These are phyloP conservation scores for Phyllotreta striolata DNA, from an alignment of 2,888 invertebrate species.

Conservation along the genomic window DNA sequence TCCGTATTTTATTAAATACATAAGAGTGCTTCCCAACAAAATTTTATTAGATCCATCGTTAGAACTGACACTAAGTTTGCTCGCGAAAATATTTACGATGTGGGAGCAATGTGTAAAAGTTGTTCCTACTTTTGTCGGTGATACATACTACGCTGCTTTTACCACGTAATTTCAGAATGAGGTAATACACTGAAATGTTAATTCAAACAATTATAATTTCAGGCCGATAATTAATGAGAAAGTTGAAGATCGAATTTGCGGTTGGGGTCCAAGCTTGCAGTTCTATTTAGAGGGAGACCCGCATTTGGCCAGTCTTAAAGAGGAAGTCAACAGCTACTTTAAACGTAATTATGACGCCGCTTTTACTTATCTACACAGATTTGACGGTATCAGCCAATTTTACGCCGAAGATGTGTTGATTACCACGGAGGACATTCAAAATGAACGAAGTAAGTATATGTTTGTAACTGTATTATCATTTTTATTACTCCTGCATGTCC, in stretches of 20 bases:
- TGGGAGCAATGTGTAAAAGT: slow-evolving; percentile 74
- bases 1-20: slow-evolving; percentile 71
- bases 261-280: slow-evolving; percentile 74
- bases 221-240: slow-evolving; percentile 86
- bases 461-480: no score
- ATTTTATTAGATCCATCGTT: slow-evolving; percentile 69
- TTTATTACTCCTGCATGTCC: no score
- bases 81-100: slow-evolving; percentile 69
- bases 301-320: slow-evolving; percentile 64
- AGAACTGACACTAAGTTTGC: slow-evolving; percentile 66
- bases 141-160: slow-evolving; percentile 74
- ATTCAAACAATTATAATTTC: slow-evolving; percentile 40
- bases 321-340: slow-evolving; percentile 67
- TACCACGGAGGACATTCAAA: slow-evolving; percentile 69
- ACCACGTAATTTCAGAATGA: slow-evolving; percentile 66
- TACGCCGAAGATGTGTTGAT: slow-evolving; percentile 75
- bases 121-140: slow-evolving; percentile 77
- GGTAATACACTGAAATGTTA: not conserved
- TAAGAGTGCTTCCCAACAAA: slow-evolving; percentile 57
- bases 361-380: slow-evolving; percentile 70
- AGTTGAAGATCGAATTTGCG: slow-evolving; percentile 78
- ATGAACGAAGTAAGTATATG: slow-evolving; percentile 64
- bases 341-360: slow-evolving; percentile 70
- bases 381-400: slow-evolving; percentile 71
- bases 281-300: slow-evolving; percentile 76